Conservation (phyloP, 2,888 invertebrate species). For the Ichneumon xanthorius region DNA sequence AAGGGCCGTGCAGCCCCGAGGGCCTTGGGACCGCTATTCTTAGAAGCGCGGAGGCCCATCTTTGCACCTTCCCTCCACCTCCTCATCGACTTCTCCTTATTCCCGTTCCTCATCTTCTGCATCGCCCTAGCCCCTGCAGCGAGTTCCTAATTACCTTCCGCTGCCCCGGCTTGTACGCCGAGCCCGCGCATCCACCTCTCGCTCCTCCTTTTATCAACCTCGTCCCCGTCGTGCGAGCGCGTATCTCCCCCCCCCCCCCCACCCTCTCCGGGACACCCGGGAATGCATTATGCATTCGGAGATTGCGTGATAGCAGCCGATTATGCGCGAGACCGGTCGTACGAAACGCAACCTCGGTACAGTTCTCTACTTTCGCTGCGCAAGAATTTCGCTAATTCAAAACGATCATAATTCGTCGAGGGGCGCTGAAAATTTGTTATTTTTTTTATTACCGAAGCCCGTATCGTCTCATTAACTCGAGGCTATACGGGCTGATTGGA, state of each 20-base stretch:
- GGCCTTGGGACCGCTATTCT: conserved; percentile 79
- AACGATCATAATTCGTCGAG: not conserved
- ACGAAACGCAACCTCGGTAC: conserved; percentile 33
- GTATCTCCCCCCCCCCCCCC: conserved; percentile 59
- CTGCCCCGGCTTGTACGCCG: conserved; percentile 56
- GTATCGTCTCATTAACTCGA: conserved; percentile 1
- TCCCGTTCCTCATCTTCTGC: conserved; percentile 46
- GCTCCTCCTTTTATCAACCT: conserved; percentile 21
- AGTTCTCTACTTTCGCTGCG: conserved; percentile 47
- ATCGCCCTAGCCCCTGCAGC: conserved; percentile 69
- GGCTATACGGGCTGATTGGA: not conserved
- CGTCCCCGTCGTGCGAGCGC: conserved; percentile 55
- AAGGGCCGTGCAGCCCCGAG: conserved; percentile 73
- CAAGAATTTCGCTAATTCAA: conserved; percentile 30
- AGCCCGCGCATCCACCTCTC: conserved; percentile 37
- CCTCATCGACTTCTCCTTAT: conserved; percentile 23
- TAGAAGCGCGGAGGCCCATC: conserved; percentile 72
- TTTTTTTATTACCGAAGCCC: too few species aligned
- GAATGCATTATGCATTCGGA: conserved; percentile 80
- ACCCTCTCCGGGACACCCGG: conserved; percentile 54
- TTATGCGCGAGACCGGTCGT: conserved; percentile 73
- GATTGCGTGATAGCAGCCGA: conserved; percentile 80
- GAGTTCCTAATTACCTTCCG: conserved; percentile 77
- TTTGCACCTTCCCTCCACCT: conserved; percentile 53
- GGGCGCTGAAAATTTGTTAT: too few species aligned